Evolutionary conservation across 2,113 vertebrate genomes (phyloP), one percentile per base, ranked within the genome.

Genomic region (Paratilapia polleni): DNA sequence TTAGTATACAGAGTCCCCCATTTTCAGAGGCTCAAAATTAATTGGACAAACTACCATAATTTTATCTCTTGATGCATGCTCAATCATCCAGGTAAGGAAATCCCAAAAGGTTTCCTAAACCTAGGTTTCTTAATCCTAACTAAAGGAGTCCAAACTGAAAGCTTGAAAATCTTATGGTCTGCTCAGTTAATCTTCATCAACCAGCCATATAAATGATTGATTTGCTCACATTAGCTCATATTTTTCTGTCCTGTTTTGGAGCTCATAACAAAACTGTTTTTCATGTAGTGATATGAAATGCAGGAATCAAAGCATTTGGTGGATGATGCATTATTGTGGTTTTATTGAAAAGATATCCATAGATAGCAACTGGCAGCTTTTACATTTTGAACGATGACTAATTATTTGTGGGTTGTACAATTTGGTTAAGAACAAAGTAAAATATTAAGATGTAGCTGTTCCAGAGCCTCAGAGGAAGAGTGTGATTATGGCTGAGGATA

Each of bases 401-500:
- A 43, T 24, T 68, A 68, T 47, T 47, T 41, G 41, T 26, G 3
- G 41, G 5, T 47, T 68, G 41, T 47, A 47, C 8, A 47, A 41
- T 68, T 68, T 24, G 13, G 38, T 66, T 11, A 19, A 11, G 41
- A 47, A 17, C 64, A 19, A 26, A 68, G 14, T 0, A 68, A 43
- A 68, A 47, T 5, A 68, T 49, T 19, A 70, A 12, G 38, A 10
- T 70, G 34, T 3, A n/a, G n/a, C n/a, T n/a, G 47, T 22, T 74
- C n/a, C n/a, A n/a, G 47, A 52, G 8, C 20, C 11, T 94, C 63
- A 93, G 73, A 86, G n/a, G 38, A 89, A 83, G 36, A 91, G 2
- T 3, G 66, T 34, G 31, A 84, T 24, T 58, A 84, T 78, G 80
- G 84, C 58, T 24, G 90, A 83, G 5, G 85, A 78, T 1, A 85